These are phyloP conservation scores for Acrocephalus arundinaceus DNA, from an alignment of 2,113 vertebrate species.

Conservation along the genomic window DNA sequence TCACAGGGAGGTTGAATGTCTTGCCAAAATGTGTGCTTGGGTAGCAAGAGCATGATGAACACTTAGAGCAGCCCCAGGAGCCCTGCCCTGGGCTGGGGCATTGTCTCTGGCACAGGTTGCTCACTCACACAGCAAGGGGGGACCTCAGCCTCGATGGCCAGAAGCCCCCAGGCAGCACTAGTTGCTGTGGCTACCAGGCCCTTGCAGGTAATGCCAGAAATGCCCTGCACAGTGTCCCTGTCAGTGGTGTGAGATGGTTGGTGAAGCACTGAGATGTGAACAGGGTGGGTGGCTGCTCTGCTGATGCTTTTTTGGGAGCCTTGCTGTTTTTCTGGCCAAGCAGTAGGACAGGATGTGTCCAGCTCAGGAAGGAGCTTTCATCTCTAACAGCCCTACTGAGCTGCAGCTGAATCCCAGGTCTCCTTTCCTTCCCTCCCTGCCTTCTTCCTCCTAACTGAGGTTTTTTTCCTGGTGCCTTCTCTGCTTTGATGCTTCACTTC, in stretches of 20 bases:
- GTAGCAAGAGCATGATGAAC: background rate
- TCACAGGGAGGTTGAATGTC: rapidly evolving
- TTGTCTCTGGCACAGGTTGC: background rate
- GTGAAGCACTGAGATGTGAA: rapidly evolving
- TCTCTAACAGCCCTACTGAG: background rate
- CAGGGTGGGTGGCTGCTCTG: background rate
- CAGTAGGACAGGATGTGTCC: rapidly evolving
- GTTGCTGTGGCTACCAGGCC: background rate
- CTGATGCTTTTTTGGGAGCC: background rate
- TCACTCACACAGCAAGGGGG: rapidly evolving
- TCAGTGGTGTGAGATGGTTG: rapidly evolving
- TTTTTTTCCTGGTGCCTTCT: background rate
- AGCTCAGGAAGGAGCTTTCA: background rate
- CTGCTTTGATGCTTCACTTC: background rate
- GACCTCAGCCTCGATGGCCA: background rate
- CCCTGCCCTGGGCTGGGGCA: background rate
- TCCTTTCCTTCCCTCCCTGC: background rate
- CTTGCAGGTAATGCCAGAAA: background rate
- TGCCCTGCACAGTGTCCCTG: background rate
- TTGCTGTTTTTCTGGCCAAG: background rate
- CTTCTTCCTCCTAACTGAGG: background rate
- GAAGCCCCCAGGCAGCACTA: background rate
- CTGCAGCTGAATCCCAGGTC: background rate
- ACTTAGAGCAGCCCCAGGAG: background rate
- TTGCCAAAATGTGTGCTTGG: background rate